A percentile compares a stretch with the other conserved stretches of the same genome.
Evolutionary conservation across 35 echinoderm and acorn worm species (phyloP).

Genomic region (Amphiura filiformis): DNA sequence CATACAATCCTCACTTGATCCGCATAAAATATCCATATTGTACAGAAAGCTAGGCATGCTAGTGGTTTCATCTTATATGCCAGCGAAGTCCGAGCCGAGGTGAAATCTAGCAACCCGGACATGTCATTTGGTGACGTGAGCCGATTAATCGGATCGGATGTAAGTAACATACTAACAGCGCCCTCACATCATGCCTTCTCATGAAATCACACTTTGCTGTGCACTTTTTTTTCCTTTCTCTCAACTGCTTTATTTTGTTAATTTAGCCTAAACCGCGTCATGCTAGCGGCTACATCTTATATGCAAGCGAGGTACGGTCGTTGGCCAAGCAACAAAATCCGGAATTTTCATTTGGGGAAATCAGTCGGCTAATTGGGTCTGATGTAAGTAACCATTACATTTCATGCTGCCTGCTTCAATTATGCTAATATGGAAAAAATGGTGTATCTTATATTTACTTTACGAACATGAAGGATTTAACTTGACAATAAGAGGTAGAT

Average conservation of each 20-base stretch:
- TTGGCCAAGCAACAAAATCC: constrained; percentile 71
- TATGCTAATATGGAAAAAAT: too few relatives aligned
- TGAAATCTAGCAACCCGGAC: constrained; percentile 73
- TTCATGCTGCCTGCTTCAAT: constrained; percentile 4
- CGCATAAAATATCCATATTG: too few relatives aligned
- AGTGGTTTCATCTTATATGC: constrained; percentile 98
- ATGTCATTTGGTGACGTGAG: constrained; percentile 96
- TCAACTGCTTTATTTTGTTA: not conserved
- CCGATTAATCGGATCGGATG: constrained; percentile 77
- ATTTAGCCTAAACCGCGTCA: constrained; percentile 58
- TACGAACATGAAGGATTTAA: too few relatives aligned
- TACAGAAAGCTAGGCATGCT: constrained; percentile 75
- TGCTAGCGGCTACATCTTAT: constrained; percentile 92
- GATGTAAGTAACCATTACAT: constrained; percentile 61
- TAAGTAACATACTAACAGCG: constrained; percentile 40
- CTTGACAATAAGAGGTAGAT: too few relatives aligned
- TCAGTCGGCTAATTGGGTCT: constrained; percentile 81
- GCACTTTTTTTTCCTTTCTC: not conserved
- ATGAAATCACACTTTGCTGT: not conserved
- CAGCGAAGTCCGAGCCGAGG: constrained; percentile 80
- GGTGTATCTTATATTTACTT: too few relatives aligned
- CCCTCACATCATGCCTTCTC: not conserved
- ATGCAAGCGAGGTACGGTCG: constrained; percentile 90
- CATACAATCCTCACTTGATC: too few relatives aligned
- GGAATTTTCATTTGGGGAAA: constrained; percentile 90